Evolutionary conservation across 1,140 invertebrate species (phyloP).

Genomic region (Euwallacea fornicatus): DNA sequence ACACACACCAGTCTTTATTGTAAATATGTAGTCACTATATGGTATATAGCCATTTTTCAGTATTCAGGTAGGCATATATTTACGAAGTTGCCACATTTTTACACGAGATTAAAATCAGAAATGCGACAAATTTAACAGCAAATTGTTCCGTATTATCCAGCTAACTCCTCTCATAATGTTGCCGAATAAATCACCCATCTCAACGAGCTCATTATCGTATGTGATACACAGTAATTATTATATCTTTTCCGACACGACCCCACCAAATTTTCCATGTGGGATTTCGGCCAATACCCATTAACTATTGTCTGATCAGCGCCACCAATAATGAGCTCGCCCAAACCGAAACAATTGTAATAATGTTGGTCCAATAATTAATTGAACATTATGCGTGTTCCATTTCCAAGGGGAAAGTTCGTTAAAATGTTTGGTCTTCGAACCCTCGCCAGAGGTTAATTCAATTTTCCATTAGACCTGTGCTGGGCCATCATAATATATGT

Average conservation of each 20-base stretch:
- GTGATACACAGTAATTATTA: neutral
- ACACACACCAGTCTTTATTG: no score
- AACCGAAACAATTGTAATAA: constrained; percentile 35
- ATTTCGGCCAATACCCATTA: constrained; percentile 14
- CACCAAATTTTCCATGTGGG: constrained; percentile 12
- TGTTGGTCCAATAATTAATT: constrained; percentile 28
- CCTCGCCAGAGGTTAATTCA: constrained; percentile 24
- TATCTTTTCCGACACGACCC: neutral
- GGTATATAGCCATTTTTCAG: no score
- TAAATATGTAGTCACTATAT: no score
- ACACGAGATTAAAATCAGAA: no score
- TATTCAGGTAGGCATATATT: no score
- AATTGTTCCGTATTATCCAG: no score
- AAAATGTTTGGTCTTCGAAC: constrained; percentile 27
- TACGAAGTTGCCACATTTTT: no score
- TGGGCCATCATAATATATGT: neutral
- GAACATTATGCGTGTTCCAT: constrained; percentile 32
- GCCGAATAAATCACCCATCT: neutral
- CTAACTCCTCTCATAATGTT: neutral
- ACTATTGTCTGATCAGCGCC: constrained; percentile 12
- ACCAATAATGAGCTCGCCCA: constrained; percentile 19
- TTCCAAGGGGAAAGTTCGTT: constrained; percentile 30
- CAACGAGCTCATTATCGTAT: neutral
- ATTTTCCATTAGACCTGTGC: constrained; percentile 30
- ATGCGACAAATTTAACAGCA: no score